Conservation (phyloP, 2,888 invertebrate species). For the Euplexia lucipara region DNA sequence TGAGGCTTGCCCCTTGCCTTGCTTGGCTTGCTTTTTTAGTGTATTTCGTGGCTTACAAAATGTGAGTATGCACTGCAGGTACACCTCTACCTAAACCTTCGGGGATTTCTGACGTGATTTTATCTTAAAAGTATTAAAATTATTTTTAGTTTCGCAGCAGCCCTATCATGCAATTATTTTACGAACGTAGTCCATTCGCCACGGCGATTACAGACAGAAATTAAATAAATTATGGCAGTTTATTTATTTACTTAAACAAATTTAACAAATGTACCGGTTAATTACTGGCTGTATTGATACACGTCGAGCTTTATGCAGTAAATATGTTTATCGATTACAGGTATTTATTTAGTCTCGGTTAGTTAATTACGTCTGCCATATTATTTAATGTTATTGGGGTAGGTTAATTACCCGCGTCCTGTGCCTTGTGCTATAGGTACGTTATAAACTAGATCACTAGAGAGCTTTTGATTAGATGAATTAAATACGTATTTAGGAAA, state of each 20-base stretch:
- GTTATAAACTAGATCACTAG: not conserved
- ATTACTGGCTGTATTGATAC: constrained; percentile 38
- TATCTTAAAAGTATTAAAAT: not conserved
- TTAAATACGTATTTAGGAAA: not conserved
- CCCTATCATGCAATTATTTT: constrained; percentile 53
- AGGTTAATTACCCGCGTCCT: constrained; percentile 17
- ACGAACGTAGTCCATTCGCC: constrained; percentile 40
- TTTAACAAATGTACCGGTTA: constrained; percentile 53
- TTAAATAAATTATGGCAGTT: constrained; percentile 53
- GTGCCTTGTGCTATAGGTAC: not conserved
- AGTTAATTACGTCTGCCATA: constrained; percentile 3
- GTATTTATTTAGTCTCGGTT: constrained; percentile 22
- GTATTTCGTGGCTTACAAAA: too few species aligned
- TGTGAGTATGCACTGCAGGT: too few species aligned
- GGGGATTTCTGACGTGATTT: too few species aligned
- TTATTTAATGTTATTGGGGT: constrained; percentile 3
- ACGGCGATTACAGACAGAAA: constrained; percentile 54
- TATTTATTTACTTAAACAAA: constrained; percentile 58
- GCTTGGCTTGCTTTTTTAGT: too few species aligned
- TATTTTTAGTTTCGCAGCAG: constrained; percentile 17
- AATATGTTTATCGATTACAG: constrained; percentile 26
- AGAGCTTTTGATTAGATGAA: too few species aligned
- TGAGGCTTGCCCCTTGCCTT: too few species aligned
- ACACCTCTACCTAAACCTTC: too few species aligned
- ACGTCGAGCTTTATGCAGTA: constrained; percentile 5